Base-by-base conservation (phyloP, 2,888 invertebrate genomes). In the Euproctis similis region DNA sequence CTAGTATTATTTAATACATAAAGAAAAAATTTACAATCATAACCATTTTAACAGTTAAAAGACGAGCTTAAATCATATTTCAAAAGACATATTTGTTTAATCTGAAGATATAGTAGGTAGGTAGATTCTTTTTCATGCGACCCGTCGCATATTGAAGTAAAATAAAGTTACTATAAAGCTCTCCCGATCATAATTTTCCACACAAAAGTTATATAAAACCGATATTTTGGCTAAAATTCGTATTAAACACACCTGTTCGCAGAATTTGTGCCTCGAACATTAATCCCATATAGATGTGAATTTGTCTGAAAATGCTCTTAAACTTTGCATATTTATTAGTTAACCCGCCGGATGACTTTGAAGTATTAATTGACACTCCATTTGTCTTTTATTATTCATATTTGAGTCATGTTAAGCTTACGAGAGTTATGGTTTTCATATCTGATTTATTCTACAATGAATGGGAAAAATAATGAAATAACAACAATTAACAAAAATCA, bases 311-410 rank as follows among this genome's bases (percentile, higher is more conserved):
- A 65, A 66, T 67, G 60, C 57, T 62, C 52, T 57, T 64, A 65
- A 75, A 77, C 64, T 76, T 72, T 70, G 70, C 74, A 73, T 73
- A 73, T 73, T 76, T 73, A 76, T 74, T 62, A 59, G 59, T 60
- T 56, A 74, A 72, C 67, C 69, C 54, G 38, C 46, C 39, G 42
- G 46, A 41, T 51, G 54, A 50, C 48, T 47, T 52, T 40, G 30
- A 48, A 53, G 56, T 52, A 53, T 48, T 43, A 44, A 50, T 38
- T 50, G 42, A 49, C 63, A 43, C 39, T 47, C 51, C 35, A 56
- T 59, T 54, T 59, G 54, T 61, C 61, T 56, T 39, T 49, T 44
- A 45, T 49, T 44, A n/a, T n/a, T n/a, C 44, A 47, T 47, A 40
- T 42, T 49, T 42, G 39, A 52, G 46, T 59, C 51, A n/a, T 57